These are phyloP conservation scores for Melopsittacus undulatus DNA, from an alignment of 2,797 vertebrate genomes.

Conservation along the genomic window DNA sequence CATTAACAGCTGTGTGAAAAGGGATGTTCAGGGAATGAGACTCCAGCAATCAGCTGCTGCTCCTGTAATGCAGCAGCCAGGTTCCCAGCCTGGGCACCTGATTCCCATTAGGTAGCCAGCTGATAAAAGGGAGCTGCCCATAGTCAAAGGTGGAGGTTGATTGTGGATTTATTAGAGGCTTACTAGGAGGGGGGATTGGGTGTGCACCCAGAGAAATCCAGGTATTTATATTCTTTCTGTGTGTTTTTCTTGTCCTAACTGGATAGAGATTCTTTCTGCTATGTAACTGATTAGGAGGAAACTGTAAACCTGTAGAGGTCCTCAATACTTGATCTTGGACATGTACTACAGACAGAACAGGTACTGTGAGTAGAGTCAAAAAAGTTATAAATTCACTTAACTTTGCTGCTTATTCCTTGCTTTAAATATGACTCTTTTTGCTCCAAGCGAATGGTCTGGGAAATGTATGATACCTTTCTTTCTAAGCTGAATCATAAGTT, in stretches of 20 bases:
- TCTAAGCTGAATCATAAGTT: not conserved
- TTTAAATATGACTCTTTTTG: not conserved
- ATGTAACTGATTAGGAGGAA: not conserved
- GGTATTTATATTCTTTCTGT: not conserved
- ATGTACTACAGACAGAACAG: not conserved
- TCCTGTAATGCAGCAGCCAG: not conserved
- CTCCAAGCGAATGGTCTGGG: not conserved
- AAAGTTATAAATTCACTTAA: not conserved
- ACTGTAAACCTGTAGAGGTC: not conserved
- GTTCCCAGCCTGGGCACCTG: not conserved
- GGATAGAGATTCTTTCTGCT: not conserved
- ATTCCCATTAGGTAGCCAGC: not conserved
- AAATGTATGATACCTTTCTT: not conserved
- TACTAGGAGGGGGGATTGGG: rapidly evolving
- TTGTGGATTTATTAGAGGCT: not conserved
- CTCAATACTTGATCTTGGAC: not conserved
- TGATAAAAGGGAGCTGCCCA: not conserved
- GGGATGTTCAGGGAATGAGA: rapidly evolving
- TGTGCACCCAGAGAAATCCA: not conserved
- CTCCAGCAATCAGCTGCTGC: not conserved
- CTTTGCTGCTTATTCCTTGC: not conserved
- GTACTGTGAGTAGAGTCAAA: not conserved
- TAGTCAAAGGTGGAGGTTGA: not conserved
- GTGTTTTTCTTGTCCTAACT: not conserved
- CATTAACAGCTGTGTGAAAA: not conserved